Conservation (phyloP, 2,888 invertebrate genomes). For the Trissolcus brochymenae region DNA sequence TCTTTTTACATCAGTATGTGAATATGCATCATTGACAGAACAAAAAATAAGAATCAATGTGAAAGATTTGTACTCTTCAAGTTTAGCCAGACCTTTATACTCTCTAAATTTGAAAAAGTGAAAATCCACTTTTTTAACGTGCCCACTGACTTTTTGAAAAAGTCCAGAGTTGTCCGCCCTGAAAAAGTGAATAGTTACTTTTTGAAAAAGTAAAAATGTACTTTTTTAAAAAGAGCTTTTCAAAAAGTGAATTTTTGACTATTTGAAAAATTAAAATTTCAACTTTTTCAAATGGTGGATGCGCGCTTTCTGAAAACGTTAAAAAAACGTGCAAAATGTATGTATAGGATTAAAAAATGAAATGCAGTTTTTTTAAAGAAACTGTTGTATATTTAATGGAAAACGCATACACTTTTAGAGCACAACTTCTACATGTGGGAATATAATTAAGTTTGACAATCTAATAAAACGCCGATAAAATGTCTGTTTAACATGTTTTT, state of each 20-base stretch:
- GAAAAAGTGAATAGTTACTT: slow-evolving; percentile 7
- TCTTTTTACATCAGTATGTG: no score
- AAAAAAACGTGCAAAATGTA: not conserved
- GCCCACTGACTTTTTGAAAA: slow-evolving; percentile 4
- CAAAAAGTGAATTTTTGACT: slow-evolving; percentile 8
- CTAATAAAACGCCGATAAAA: no score
- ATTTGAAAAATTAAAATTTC: not conserved
- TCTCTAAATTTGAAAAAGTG: slow-evolving; percentile 13
- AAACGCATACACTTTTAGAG: not conserved
- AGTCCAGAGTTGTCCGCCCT: not conserved
- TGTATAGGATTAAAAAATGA: not conserved
- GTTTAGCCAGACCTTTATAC: no score
- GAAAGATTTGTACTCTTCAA: no score
- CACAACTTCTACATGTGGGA: not conserved
- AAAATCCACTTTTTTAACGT: slow-evolving; percentile 7
- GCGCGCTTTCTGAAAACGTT: not conserved
- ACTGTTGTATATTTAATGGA: slow-evolving; percentile 3
- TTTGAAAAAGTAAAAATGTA: slow-evolving; percentile 9
- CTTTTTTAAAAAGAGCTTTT: not conserved
- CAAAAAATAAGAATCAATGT: no score
- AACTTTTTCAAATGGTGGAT: slow-evolving; percentile 3
- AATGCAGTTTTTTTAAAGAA: slow-evolving; percentile 1
- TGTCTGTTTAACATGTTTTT: no score
- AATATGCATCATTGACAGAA: no score
- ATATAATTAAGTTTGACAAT: no score